Evolutionary conservation across 2,113 vertebrate genomes (phyloP).

Genomic region (Psilopogon haemacephalus): DNA sequence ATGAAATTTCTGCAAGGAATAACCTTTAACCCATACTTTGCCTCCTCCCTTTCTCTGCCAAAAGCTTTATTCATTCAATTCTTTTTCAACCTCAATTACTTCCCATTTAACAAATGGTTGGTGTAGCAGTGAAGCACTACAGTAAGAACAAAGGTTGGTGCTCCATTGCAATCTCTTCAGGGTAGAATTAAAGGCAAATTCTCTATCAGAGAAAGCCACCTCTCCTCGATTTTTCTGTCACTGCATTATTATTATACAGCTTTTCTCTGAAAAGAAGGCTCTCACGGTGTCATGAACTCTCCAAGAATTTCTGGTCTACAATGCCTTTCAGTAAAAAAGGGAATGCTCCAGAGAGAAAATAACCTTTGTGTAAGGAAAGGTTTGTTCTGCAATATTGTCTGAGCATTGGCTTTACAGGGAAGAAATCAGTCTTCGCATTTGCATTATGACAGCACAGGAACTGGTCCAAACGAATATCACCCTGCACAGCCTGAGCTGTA

Average conservation of each 20-base stretch:
- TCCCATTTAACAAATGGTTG: conserved; percentile 70
- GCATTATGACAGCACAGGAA: not conserved
- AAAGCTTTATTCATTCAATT: conserved; percentile 67
- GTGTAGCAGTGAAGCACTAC: conserved; percentile 52
- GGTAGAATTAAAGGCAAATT: conserved; percentile 63
- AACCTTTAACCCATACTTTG: conserved; percentile 62
- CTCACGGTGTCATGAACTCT: conserved; percentile 57
- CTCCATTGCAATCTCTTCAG: conserved; percentile 66
- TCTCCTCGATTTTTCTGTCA: conserved; percentile 61
- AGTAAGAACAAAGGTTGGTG: conserved; percentile 70
- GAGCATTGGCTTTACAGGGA: conserved; percentile 11
- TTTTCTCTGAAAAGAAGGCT: conserved; percentile 66
- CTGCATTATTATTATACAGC: conserved; percentile 59
- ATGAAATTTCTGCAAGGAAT: conserved; percentile 62
- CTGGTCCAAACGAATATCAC: not conserved
- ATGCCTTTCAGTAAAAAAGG: conserved; percentile 53
- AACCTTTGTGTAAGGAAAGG: conserved; percentile 59
- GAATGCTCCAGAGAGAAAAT: conserved; percentile 70
- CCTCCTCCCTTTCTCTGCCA: conserved; percentile 51
- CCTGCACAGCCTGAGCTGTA: not conserved
- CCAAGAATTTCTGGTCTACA: conserved; percentile 62
- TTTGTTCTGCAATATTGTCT: conserved; percentile 58
- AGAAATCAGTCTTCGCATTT: conserved; percentile 25
- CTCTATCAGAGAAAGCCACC: conserved; percentile 52
- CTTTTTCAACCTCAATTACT: conserved; percentile 70